Conservation (phyloP, 2,888 invertebrate genomes). For the Fragum whitleyi region DNA sequence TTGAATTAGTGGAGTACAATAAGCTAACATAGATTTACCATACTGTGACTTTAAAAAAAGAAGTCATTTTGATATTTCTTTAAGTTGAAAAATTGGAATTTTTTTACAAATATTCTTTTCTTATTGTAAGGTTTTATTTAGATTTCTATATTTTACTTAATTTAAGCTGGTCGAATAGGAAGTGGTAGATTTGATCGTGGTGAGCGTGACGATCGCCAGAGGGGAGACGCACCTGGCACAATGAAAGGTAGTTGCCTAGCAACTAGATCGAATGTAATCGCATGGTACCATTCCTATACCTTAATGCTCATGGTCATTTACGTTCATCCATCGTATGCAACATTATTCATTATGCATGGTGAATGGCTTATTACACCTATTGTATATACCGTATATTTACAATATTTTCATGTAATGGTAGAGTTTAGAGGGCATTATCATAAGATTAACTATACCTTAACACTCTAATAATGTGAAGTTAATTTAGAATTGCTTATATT, state of each 20-base stretch:
- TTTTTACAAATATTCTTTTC: too few relatives aligned
- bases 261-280: conserved; percentile 29
- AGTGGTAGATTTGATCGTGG: conserved; percentile 84
- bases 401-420: too few relatives aligned
- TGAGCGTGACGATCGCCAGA: conserved; percentile 77
- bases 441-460: too few relatives aligned
- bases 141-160: background rate
- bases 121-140: background rate
- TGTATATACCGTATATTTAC: too few relatives aligned
- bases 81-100: too few relatives aligned
- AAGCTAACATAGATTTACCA: too few relatives aligned
- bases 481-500: too few relatives aligned
- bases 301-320: conserved; percentile 5
- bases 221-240: conserved; percentile 70
- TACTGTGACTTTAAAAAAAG: too few relatives aligned
- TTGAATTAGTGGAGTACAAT: too few relatives aligned
- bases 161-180: conserved; percentile 83
- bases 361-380: conserved; percentile 1
- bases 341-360: conserved; percentile 12
- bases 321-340: background rate
- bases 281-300: conserved; percentile 34
- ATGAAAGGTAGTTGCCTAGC: conserved; percentile 70
- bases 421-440: too few relatives aligned
- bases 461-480: too few relatives aligned
- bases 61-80: too few relatives aligned